Conservation (phyloP, 64 coral and sea anemone genomes). For the Dendronephthya gigantea region DNA sequence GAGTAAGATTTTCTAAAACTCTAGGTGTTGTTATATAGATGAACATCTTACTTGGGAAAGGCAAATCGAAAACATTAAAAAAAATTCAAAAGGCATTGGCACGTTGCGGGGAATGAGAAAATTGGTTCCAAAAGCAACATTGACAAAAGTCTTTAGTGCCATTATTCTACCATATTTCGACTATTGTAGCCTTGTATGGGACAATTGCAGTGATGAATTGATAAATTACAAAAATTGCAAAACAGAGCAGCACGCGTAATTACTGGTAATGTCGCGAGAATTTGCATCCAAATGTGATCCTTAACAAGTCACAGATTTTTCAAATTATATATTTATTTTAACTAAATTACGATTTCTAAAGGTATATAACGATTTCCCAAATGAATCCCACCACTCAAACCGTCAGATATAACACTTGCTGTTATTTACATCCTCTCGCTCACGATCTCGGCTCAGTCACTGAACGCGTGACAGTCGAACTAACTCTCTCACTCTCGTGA, state of each 20-base stretch:
- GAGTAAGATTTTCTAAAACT: conserved; percentile 25
- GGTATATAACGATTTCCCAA: neutral
- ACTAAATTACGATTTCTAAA: too few species aligned
- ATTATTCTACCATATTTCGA: conserved; percentile 14
- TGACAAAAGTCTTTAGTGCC: neutral
- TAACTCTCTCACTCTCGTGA: too few species aligned
- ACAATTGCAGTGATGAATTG: conserved; percentile 5
- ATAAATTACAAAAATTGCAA: conserved; percentile 23
- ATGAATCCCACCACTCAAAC: too few species aligned
- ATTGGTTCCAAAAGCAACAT: too few species aligned
- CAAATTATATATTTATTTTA: too few species aligned
- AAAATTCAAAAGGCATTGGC: too few species aligned
- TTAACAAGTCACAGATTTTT: too few species aligned
- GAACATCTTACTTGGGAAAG: conserved; percentile 21
- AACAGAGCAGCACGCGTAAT: conserved; percentile 16
- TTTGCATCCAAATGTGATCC: too few species aligned
- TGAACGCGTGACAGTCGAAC: neutral
- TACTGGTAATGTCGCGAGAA: neutral
- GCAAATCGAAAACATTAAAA: too few species aligned
- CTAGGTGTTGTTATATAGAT: conserved; percentile 22
- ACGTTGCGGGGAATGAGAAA: conserved; percentile 11
- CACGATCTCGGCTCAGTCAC: too few species aligned
- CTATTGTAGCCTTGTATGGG: conserved; percentile 18
- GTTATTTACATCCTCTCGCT: too few species aligned
- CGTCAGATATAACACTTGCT: too few species aligned